Percentiles rank a stretch among this genome's conserved stretches.
These are phyloP conservation scores for Xylota segnis DNA, from an alignment of 2,888 invertebrate species.

Conservation along the genomic window DNA sequence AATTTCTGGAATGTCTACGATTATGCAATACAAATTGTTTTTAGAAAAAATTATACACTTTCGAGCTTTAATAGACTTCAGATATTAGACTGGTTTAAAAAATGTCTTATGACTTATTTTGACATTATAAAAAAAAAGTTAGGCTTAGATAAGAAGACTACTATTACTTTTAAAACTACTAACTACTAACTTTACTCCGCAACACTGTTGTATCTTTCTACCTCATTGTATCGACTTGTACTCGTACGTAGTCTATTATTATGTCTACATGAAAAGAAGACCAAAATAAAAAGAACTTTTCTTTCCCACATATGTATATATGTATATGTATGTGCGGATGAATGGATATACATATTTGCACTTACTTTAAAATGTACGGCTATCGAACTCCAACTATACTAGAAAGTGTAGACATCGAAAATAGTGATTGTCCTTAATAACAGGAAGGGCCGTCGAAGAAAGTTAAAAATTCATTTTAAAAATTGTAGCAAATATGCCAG, in stretches of 20 bases:
- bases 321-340: neutral
- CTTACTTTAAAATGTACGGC: neutral
- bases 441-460: slow-evolving; percentile 13
- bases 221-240: neutral
- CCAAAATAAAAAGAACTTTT: neutral
- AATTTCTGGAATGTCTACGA: too few species aligned
- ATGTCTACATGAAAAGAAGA: neutral
- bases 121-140: too few species aligned
- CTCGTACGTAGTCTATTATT: neutral
- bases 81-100: too few species aligned
- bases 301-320: neutral
- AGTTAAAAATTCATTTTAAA: slow-evolving; percentile 56
- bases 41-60: too few species aligned
- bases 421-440: slow-evolving; percentile 29
- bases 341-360: neutral
- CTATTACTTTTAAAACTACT: neutral
- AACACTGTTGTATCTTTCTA: neutral
- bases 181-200: neutral
- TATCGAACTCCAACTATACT: neutral
- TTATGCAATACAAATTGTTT: too few species aligned
- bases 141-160: too few species aligned
- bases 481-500: slow-evolving; percentile 13
- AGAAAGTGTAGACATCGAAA: neutral
- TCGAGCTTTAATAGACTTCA: too few species aligned
- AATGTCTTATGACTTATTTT: too few species aligned